Evolutionary conservation across 2,888 invertebrate genomes (phyloP), one percentile per base, ranked within the genome.

Genomic region (Ornithoptera alexandrae): DNA sequence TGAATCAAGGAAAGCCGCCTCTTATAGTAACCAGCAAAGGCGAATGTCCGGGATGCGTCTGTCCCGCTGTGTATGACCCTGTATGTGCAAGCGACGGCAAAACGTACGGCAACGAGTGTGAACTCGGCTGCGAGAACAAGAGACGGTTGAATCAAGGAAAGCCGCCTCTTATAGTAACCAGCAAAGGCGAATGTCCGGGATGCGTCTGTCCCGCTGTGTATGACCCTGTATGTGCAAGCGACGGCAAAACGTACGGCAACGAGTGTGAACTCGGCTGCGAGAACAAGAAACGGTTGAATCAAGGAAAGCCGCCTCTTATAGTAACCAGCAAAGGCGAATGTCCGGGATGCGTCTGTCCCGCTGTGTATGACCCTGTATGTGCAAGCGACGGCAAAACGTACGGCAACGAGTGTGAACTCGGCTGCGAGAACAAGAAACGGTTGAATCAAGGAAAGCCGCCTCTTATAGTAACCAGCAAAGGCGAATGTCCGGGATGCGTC

Each of bases 151-250:
- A 36, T 7, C 57, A 62, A 1, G 65, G 70, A 22, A 30, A 69
- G 2, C 58, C 74, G 20, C 53, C 18, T 15, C 6, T 75, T 5
- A 20, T 59, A 6, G 70, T 46, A 4, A 46, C 39, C n/a, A 39
- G 18, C 8, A 62, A 22, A 20, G 75, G 75, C 1, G 67, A 72
- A 20, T 74, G 75, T 58, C 69, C 60, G 7, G 53, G 18, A 57
- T 76, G 75, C 24, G 20, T n/a, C 2, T 76, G 76, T 58, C 59
- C 74, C 1, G 20, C 65, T 18, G 62, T 63, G 1, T 72, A 65
- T 46, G 39, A 79, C 20, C 70, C 74, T 0, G 79, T 84, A 0
- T 84, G 83, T 57, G 84, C 82, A 5, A 76, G 76, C 7, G 77
- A 84, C 46, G 73, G 71, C 18, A 66, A 72, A 17, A 80, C 78